A percentile compares a stretch with the other conserved stretches of the same genome.
These are phyloP conservation scores for Halictus rubicundus DNA, from an alignment of 1,140 invertebrate species.

Conservation along the genomic window DNA sequence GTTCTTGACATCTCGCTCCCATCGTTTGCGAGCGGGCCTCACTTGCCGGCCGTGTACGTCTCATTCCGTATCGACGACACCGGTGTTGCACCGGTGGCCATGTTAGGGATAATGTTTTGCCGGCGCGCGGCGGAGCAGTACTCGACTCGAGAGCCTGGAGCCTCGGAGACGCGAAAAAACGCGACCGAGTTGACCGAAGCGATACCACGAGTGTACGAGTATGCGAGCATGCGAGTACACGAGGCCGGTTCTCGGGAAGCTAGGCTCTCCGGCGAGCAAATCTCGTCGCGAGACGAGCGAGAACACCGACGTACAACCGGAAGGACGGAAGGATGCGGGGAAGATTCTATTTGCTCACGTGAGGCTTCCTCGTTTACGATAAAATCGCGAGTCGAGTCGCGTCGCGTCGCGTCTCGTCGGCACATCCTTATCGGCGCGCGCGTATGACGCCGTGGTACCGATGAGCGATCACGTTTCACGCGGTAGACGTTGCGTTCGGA, in stretches of 20 bases:
- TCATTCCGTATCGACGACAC: background rate
- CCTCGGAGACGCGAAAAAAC: background rate
- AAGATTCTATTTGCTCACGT: constrained; percentile 21
- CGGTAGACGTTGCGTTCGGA: constrained; percentile 1
- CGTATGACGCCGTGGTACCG: background rate
- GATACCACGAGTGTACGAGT: background rate
- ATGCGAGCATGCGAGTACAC: background rate
- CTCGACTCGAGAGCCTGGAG: background rate
- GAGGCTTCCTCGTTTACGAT: too few relatives aligned
- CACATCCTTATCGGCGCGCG: background rate
- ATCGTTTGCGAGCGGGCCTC: too few relatives aligned
- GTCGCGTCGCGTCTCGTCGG: background rate
- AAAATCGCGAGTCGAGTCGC: too few relatives aligned
- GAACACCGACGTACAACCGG: constrained; percentile 41
- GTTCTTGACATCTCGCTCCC: background rate
- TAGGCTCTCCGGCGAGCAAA: constrained; percentile 30
- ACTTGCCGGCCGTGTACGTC: background rate
- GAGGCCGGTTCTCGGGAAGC: constrained; percentile 44
- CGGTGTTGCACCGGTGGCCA: background rate
- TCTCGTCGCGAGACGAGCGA: constrained; percentile 58
- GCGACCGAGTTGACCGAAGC: background rate
- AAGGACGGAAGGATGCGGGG: constrained; percentile 24
- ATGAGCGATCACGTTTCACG: constrained; percentile 30
- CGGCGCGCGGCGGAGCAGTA: background rate
- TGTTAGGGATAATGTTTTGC: background rate